phyloP scores from a whole-genome alignment of 2,113 vertebrate genomes.

The Poeciliopsis turrubarensis region DNA sequence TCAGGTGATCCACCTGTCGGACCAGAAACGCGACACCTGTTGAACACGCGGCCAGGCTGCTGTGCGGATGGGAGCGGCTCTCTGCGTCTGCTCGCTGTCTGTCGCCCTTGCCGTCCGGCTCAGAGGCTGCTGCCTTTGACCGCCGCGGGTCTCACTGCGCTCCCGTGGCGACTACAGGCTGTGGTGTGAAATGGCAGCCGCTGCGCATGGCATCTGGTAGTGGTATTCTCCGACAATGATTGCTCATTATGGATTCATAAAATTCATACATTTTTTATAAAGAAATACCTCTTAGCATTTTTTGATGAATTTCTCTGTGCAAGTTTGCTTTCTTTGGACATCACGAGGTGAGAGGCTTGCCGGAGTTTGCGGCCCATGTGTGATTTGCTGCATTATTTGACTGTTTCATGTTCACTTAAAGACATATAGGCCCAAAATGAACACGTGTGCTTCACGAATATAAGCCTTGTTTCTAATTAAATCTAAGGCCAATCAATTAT shows the following conservation, averaged over 20 bases:
- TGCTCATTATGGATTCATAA: constrained; percentile 85
- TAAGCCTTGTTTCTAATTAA: not conserved
- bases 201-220: constrained; percentile 82
- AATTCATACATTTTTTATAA: constrained; percentile 49
- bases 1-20: constrained; percentile 75
- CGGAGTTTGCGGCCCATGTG: not conserved
- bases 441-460: not conserved
- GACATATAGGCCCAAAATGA: not conserved
- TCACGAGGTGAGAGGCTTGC: constrained; percentile 17
- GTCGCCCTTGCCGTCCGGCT: constrained; percentile 12
- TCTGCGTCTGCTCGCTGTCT: constrained; percentile 30
- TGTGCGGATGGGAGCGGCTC: constrained; percentile 17
- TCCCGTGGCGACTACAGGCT: constrained; percentile 62
- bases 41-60: constrained; percentile 20
- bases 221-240: constrained; percentile 76
- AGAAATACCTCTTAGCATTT: not conserved
- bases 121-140: constrained; percentile 25
- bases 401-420: constrained; percentile 25
- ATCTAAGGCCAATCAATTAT: not conserved
- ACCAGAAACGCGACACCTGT: constrained; percentile 75
- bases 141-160: not conserved
- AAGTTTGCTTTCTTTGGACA: not conserved
- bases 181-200: constrained; percentile 74
- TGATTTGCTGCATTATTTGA: constrained; percentile 15
- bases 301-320: not conserved